phyloP scores from a whole-genome alignment of 2,113 vertebrate genomes.

The Bettongia penicillata region DNA sequence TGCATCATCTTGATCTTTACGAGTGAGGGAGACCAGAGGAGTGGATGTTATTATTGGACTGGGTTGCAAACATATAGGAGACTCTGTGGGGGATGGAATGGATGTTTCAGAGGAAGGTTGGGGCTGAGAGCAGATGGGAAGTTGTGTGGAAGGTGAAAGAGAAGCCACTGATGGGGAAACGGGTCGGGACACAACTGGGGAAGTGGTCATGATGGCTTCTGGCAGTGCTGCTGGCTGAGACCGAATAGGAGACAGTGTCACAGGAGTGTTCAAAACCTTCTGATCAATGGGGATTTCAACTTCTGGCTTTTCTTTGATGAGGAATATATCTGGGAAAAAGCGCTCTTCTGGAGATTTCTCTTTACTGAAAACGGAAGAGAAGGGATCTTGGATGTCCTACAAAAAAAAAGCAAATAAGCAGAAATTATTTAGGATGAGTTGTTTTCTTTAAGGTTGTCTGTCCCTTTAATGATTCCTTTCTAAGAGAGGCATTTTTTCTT shows the following conservation, averaged over 20 bases:
- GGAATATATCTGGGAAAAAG: constrained; percentile 87
- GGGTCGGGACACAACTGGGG: constrained; percentile 80
- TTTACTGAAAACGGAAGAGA: constrained; percentile 56
- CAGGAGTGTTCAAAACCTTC: constrained; percentile 63
- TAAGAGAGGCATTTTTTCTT: neutral
- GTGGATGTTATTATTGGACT: constrained; percentile 90
- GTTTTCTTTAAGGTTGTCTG: neutral
- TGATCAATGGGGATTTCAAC: constrained; percentile 69
- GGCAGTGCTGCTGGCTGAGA: constrained; percentile 88
- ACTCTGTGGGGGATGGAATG: constrained; percentile 84
- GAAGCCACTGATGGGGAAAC: constrained; percentile 79
- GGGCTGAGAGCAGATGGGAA: constrained; percentile 93
- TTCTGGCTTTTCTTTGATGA: constrained; percentile 77
- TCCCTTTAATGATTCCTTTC: neutral
- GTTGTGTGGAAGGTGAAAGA: constrained; percentile 79
- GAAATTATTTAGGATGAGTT: neutral
- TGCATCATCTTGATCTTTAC: constrained; percentile 75
- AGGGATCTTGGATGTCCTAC: constrained; percentile 54
- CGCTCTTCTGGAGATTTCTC: constrained; percentile 80
- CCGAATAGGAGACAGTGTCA: constrained; percentile 84
- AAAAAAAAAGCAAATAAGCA: constrained; percentile 35
- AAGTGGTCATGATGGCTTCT: constrained; percentile 82
- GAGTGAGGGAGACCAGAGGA: constrained; percentile 83
- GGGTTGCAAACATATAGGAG: constrained; percentile 94
- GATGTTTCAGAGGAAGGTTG: constrained; percentile 89